A percentile compares a stretch with the other conserved stretches of the same genome.
These are phyloP conservation scores for Cryptus viduatorius DNA, from an alignment of 2,888 invertebrate species.

Conservation along the genomic window DNA sequence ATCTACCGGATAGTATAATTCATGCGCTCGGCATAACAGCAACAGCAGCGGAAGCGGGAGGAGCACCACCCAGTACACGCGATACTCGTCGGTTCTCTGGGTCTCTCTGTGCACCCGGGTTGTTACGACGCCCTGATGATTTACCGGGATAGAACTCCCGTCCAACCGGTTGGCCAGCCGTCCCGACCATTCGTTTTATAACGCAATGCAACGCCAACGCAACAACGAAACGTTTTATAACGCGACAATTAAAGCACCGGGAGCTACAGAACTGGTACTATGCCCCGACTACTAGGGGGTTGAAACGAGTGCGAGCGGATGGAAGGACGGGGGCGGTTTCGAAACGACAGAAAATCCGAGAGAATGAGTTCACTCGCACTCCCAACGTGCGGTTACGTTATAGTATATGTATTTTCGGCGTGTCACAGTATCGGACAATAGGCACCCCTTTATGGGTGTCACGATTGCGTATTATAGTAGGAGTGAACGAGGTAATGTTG, in stretches of 20 bases:
- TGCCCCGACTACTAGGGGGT: neutral
- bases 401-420: neutral
- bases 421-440: slow-evolving; percentile 4
- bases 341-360: neutral
- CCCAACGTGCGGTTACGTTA: neutral
- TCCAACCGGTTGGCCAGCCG: slow-evolving; percentile 47
- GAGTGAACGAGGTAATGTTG: neutral
- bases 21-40: slow-evolving; percentile 70
- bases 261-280: slow-evolving; percentile 22
- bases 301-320: slow-evolving; percentile 27
- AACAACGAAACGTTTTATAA: slow-evolving; percentile 70
- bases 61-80: slow-evolving; percentile 67
- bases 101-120: slow-evolving; percentile 56
- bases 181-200: slow-evolving; percentile 76
- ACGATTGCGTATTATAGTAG: neutral
- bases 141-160: slow-evolving; percentile 58
- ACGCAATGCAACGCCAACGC: slow-evolving; percentile 62
- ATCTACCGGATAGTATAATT: slow-evolving; percentile 78
- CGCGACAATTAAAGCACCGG: slow-evolving; percentile 68
- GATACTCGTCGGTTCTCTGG: slow-evolving; percentile 64
- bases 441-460: neutral
- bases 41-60: neutral
- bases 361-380: neutral
- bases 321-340: neutral
- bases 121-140: slow-evolving; percentile 68